These are phyloP conservation scores for Patagioenas fasciata DNA, from an alignment of 2,113 vertebrate genomes.

Conservation along the genomic window DNA sequence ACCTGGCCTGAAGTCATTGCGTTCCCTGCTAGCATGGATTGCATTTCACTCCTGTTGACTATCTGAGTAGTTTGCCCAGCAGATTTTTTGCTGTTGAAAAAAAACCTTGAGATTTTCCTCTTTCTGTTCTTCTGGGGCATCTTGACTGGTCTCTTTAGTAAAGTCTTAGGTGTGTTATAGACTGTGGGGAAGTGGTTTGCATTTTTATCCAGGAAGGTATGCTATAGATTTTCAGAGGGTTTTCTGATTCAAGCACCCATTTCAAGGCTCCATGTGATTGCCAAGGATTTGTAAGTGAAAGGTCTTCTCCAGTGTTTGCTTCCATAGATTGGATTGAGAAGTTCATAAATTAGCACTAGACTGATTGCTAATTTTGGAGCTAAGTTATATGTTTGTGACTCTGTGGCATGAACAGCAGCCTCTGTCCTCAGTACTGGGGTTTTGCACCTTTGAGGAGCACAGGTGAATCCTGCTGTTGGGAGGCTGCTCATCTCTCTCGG, in stretches of 20 bases:
- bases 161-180: background rate
- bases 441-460: background rate
- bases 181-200: background rate
- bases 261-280: background rate
- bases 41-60: fast-evolving
- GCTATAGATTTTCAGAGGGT: background rate
- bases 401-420: fast-evolving
- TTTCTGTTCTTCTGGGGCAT: background rate
- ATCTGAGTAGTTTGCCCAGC: background rate
- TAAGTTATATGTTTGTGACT: background rate
- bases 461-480: background rate
- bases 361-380: background rate
- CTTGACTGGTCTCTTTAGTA: background rate
- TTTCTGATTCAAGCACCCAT: fast-evolving
- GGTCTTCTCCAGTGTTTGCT: background rate
- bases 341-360: background rate
- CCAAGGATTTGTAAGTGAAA: background rate
- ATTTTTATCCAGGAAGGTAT: too few relatives aligned
- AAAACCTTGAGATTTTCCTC: background rate
- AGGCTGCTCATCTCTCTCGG: background rate
- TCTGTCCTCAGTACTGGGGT: background rate
- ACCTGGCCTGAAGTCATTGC: fast-evolving
- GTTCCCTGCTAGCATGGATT: background rate
- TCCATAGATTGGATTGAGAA: background rate
- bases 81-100: background rate